These are phyloP conservation scores for Harmothoe impar DNA, from an alignment of 2,888 invertebrate species.

Conservation along the genomic window DNA sequence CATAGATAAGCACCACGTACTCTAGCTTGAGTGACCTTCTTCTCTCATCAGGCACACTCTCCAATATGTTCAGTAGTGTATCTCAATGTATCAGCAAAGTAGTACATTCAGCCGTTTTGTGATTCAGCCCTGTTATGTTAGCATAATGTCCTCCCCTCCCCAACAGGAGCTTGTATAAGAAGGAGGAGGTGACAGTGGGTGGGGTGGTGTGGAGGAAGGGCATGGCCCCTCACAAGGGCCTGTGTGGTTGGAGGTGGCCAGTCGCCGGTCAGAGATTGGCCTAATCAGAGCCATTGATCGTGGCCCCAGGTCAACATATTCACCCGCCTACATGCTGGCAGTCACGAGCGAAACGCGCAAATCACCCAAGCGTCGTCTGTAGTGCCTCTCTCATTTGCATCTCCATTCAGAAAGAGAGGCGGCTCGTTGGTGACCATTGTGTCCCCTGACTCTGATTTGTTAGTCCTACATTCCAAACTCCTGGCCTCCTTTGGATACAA, in stretches of 20 bases:
- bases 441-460: constrained; percentile 22
- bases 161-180: too few relatives aligned
- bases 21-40: background rate
- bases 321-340: background rate
- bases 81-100: background rate
- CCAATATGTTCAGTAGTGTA: background rate
- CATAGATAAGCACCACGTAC: background rate
- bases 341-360: constrained; percentile 34
- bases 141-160: constrained; percentile 26
- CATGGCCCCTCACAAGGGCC: background rate
- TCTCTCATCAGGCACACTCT: background rate
- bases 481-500: background rate
- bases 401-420: constrained; percentile 10
- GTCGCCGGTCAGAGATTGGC: constrained; percentile 39
- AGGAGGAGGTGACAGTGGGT: background rate
- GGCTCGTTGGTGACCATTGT: constrained; percentile 14
- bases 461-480: background rate
- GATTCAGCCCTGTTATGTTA: background rate
- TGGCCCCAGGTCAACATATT: constrained; percentile 53
- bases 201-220: background rate
- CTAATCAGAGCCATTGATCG: constrained; percentile 53
- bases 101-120: background rate
- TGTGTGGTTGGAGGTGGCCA: constrained; percentile 24
- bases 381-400: constrained; percentile 46
- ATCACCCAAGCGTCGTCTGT: background rate